phyloP scores from a whole-genome alignment of 2,888 invertebrate species.

The Nemotelus nigrinus region DNA sequence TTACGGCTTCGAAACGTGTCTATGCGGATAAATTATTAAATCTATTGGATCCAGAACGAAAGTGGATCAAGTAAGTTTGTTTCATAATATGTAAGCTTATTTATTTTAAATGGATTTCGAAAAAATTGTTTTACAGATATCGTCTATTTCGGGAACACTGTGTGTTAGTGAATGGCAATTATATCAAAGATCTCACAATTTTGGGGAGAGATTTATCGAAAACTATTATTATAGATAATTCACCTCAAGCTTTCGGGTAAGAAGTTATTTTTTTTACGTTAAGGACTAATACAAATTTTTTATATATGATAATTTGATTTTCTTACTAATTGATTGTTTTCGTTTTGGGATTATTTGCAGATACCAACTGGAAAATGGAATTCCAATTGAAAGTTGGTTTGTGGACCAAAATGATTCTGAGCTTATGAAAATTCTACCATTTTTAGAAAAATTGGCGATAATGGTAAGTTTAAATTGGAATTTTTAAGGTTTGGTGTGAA shows the following conservation, averaged over 20 bases:
- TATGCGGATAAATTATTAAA: constrained; percentile 95
- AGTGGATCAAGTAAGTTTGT: constrained; percentile 72
- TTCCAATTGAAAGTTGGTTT: constrained; percentile 98
- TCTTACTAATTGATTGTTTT: background rate
- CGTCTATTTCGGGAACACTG: constrained; percentile 95
- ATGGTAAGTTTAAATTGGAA: constrained; percentile 69
- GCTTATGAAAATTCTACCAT: constrained; percentile 89
- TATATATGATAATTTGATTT: background rate
- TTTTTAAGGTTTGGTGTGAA: constrained; percentile 2
- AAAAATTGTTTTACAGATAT: constrained; percentile 61
- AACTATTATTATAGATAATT: constrained; percentile 88
- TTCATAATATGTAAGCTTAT: background rate
- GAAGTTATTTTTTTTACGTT: constrained; percentile 50
- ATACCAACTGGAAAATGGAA: constrained; percentile 90
- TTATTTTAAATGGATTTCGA: constrained; percentile 24
- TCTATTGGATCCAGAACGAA: constrained; percentile 86
- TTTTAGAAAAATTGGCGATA: constrained; percentile 84
- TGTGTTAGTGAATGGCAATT: constrained; percentile 93
- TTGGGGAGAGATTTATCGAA: constrained; percentile 90
- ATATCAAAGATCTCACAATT: constrained; percentile 94
- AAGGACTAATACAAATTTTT: constrained; percentile 11
- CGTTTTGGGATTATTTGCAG: constrained; percentile 46
- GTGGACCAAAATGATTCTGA: constrained; percentile 89
- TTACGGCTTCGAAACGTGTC: constrained; percentile 95
- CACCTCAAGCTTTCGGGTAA: constrained; percentile 89